phyloP scores from a whole-genome alignment of 2,888 invertebrate genomes.

The Eledona agricola region DNA sequence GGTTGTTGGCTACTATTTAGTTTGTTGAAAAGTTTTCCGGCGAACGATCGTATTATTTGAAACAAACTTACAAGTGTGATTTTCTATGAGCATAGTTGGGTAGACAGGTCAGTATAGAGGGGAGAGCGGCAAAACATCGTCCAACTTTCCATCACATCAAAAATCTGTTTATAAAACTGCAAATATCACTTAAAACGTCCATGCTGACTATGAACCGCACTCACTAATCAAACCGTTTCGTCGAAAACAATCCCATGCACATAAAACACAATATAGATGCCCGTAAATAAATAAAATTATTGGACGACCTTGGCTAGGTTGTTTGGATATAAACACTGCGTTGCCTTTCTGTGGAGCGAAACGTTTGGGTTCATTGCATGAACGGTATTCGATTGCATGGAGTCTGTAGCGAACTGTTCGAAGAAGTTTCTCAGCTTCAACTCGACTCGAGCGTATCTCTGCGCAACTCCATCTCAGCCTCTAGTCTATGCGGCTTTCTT shows the following conservation, averaged over 20 bases:
- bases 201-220: constrained; percentile 37
- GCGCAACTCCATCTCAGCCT: constrained; percentile 30
- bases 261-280: constrained; percentile 29
- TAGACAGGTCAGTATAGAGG: constrained; percentile 47
- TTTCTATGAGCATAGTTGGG: constrained; percentile 53
- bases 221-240: constrained; percentile 29
- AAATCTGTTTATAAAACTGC: constrained; percentile 57
- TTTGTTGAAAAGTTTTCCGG: no score
- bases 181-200: constrained; percentile 51
- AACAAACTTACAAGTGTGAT: constrained; percentile 54
- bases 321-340: constrained; percentile 41
- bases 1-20: no score
- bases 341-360: constrained; percentile 36
- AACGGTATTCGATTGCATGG: constrained; percentile 36
- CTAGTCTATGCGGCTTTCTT: constrained; percentile 4
- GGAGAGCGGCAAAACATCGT: constrained; percentile 51
- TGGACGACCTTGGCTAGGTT: constrained; percentile 52
- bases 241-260: constrained; percentile 34
- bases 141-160: constrained; percentile 57
- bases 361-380: constrained; percentile 40
- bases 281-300: constrained; percentile 35
- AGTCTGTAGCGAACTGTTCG: constrained; percentile 31
- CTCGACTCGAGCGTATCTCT: constrained; percentile 15
- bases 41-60: no score
- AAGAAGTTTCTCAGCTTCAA: constrained; percentile 28